Evolutionary conservation across 2,797 vertebrate genomes (phyloP), one percentile per base, ranked within the genome.

Genomic region (Chelidonichthys spinosus): DNA sequence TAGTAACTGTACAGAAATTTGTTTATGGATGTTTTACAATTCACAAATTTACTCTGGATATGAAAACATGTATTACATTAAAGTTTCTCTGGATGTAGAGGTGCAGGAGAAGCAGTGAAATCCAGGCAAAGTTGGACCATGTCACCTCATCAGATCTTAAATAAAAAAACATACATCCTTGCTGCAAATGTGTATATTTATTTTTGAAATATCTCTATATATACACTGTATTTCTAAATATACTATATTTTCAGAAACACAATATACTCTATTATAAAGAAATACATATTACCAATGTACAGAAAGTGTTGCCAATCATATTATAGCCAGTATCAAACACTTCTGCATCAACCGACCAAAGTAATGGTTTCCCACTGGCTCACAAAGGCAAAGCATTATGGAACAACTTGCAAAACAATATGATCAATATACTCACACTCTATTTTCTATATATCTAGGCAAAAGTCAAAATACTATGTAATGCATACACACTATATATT

Each of bases 281-380:
- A 36, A 42, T 53, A 40, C n/a, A 61, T 39, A 25, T 36, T 47
- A 18, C 36, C 11, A 66, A 43, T 4, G 18, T 62, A 64, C 32
- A 54, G 33, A 40, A 15, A 32, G 25, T 62, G 40, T 67, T 74
- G 9, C 58, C 42, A 54, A 76, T 74, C 36, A 63, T 47, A 50
- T 50, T 42, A 11, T 14, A 72, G 11, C 47, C 18, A 14, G 7
- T n/a, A 15, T 9, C 35, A 42, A 33, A 63, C n/a, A 56, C 17
- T 37, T 80, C 56, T 11, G 44, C 32, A 58, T 40, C 50, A 68
- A 33, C 11, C 5, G 3, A 43, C 14, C 11, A 76, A 52, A 63
- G 5, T 50, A 50, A 68, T 54, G 15, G 53, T 2, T 49, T 17
- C 14, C 6, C 17, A 43, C 40, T 18, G 18, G 56, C 63, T 35